Percentiles rank a stretch among this genome's conserved stretches.
Evolutionary conservation across 2,113 vertebrate genomes (phyloP).

Genomic region (Halichoeres trimaculatus): DNA sequence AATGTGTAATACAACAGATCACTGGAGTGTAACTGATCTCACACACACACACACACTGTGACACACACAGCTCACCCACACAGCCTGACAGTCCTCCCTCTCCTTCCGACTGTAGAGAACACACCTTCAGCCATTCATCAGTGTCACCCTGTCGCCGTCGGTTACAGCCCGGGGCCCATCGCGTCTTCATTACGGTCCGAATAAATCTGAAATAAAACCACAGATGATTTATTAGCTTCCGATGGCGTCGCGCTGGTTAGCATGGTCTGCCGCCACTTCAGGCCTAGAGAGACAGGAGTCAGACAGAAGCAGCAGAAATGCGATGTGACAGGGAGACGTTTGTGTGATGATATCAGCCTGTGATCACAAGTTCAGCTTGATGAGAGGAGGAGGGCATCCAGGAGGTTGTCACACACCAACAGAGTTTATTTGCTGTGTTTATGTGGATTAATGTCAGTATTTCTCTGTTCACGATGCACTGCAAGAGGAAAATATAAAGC

Average conservation of each 20-base stretch:
- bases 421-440: slow-evolving; percentile 50
- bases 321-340: slow-evolving; percentile 69
- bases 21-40: slow-evolving; percentile 29
- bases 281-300: slow-evolving; percentile 65
- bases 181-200: slow-evolving; percentile 81
- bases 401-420: slow-evolving; percentile 57
- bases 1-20: slow-evolving; percentile 53
- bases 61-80: slow-evolving; percentile 24
- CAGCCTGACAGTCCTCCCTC: slow-evolving; percentile 73
- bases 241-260: slow-evolving; percentile 73
- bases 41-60: slow-evolving; percentile 31
- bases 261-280: slow-evolving; percentile 67
- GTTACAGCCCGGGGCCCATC: slow-evolving; percentile 75
- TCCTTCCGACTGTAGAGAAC: slow-evolving; percentile 73
- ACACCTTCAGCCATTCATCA: slow-evolving; percentile 83
- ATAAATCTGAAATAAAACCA: slow-evolving; percentile 81
- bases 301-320: slow-evolving; percentile 69
- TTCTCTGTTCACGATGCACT: slow-evolving; percentile 17
- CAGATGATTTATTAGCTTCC: slow-evolving; percentile 83
- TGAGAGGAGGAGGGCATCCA: slow-evolving; percentile 56
- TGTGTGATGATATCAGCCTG: slow-evolving; percentile 72
- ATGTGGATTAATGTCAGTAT: slow-evolving; percentile 30
- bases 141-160: slow-evolving; percentile 80
- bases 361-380: slow-evolving; percentile 72
- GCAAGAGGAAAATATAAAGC: slow-evolving; percentile 21